These are phyloP conservation scores for Aurelia aurita DNA, from an alignment of 30 jellyfish, hydroid and myxozoan species.

Conservation along the genomic window DNA sequence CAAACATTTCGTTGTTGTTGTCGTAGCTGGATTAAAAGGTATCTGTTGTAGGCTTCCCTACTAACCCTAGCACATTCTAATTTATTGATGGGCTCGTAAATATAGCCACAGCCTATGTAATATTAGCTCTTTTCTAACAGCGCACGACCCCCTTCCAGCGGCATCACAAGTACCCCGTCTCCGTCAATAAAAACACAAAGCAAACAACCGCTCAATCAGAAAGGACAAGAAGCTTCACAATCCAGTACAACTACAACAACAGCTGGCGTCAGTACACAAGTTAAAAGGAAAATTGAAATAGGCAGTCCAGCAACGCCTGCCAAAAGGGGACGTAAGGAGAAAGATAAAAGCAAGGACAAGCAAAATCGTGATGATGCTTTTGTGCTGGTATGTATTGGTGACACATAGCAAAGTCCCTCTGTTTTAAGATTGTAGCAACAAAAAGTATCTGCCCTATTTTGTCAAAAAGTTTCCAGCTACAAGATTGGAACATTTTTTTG, in stretches of 20 bases:
- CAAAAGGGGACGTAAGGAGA: constrained; percentile 78
- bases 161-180: background rate
- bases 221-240: constrained; percentile 14
- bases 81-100: no score
- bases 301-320: constrained; percentile 28
- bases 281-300: constrained; percentile 34
- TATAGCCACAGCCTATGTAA: no score
- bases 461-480: no score
- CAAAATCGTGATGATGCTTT: constrained; percentile 46
- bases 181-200: constrained; percentile 16
- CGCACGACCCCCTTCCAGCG: constrained; percentile 22
- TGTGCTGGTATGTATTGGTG: constrained; percentile 22
- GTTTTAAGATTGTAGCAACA: no score
- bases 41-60: no score
- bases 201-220: constrained; percentile 7
- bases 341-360: constrained; percentile 68
- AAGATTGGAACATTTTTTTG: no score
- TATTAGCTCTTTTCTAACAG: background rate
- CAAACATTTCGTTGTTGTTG: no score
- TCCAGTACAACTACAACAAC: constrained; percentile 24
- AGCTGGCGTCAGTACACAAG: constrained; percentile 10
- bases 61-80: no score
- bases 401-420: no score
- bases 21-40: no score
- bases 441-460: no score